phyloP scores from a whole-genome alignment of 2,797 vertebrate genomes.

The Vireo griseus region DNA sequence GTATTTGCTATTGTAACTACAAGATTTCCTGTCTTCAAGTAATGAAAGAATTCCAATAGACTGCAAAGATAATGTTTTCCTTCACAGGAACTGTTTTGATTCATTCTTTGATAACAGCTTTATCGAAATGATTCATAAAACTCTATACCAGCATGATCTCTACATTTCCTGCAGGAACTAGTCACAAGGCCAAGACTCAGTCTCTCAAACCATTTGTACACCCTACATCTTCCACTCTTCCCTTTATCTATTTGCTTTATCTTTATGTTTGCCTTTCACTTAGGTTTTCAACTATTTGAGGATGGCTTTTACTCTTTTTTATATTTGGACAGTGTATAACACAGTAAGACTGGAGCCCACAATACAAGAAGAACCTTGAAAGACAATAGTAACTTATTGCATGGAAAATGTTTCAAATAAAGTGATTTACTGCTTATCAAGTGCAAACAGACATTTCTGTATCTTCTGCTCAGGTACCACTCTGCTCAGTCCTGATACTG shows the following conservation, averaged over 20 bases:
- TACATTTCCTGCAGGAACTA: background rate
- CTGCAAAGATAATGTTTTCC: background rate
- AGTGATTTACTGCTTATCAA: conserved; percentile 53
- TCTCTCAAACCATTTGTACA: conserved; percentile 10
- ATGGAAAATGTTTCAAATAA: conserved; percentile 42
- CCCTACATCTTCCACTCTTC: background rate
- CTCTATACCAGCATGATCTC: background rate
- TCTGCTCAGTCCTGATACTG: background rate
- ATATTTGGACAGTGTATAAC: background rate
- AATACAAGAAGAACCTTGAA: background rate
- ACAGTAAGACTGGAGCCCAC: background rate
- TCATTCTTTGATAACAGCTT: conserved; percentile 12
- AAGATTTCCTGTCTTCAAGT: background rate
- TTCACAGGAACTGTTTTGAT: conserved; percentile 27
- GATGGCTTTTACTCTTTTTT: conserved; percentile 29
- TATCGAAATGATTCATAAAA: conserved; percentile 8
- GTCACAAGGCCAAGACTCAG: background rate
- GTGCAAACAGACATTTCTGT: conserved; percentile 46
- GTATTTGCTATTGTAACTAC: background rate
- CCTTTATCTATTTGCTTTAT: conserved; percentile 36
- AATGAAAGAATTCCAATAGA: conserved; percentile 30
- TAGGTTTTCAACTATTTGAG: conserved; percentile 34
- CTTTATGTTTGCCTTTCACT: conserved; percentile 37
- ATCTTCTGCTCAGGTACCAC: conserved; percentile 10
- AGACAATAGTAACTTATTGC: conserved; percentile 25